A percentile compares a stretch with the other conserved stretches of the same genome.
Conservation (phyloP, 2,888 invertebrate species). For the Acronicta aceris region DNA sequence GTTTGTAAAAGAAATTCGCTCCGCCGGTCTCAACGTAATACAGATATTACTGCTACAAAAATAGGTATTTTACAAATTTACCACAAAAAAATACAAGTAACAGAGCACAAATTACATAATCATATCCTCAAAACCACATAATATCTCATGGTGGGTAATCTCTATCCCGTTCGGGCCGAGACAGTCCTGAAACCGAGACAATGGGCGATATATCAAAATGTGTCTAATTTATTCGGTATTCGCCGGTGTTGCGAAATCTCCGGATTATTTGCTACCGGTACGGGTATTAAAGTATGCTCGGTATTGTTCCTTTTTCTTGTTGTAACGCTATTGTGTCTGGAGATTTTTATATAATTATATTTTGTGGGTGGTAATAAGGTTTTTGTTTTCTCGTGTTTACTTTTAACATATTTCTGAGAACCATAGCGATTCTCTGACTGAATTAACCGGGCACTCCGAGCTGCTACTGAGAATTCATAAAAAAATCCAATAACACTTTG, state of each 20-base stretch:
- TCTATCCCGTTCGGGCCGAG: conserved; percentile 31
- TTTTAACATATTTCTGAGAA: too few species aligned
- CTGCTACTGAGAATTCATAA: too few species aligned
- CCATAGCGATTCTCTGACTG: too few species aligned
- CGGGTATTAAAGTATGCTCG: conserved; percentile 39
- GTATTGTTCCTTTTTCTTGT: conserved; percentile 41
- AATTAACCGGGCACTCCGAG: too few species aligned
- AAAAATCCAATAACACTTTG: too few species aligned
- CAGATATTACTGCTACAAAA: too few species aligned
- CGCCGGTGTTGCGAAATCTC: conserved; percentile 48
- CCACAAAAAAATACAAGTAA: background rate
- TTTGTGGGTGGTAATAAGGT: conserved; percentile 20
- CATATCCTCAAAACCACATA: conserved; percentile 26
- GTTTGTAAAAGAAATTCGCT: too few species aligned
- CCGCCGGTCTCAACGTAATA: too few species aligned
- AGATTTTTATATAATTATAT: conserved; percentile 29
- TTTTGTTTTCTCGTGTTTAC: background rate
- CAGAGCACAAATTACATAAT: conserved; percentile 35
- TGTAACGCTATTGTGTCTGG: conserved; percentile 21
- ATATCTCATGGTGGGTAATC: conserved; percentile 48
- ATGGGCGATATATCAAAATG: conserved; percentile 57
- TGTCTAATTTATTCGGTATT: conserved; percentile 58
- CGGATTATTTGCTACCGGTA: conserved; percentile 48
- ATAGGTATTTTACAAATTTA: too few species aligned
- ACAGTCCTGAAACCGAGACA: conserved; percentile 51